Evolutionary conservation across 2,888 invertebrate genomes (phyloP).

Genomic region (Seira musarum): DNA sequence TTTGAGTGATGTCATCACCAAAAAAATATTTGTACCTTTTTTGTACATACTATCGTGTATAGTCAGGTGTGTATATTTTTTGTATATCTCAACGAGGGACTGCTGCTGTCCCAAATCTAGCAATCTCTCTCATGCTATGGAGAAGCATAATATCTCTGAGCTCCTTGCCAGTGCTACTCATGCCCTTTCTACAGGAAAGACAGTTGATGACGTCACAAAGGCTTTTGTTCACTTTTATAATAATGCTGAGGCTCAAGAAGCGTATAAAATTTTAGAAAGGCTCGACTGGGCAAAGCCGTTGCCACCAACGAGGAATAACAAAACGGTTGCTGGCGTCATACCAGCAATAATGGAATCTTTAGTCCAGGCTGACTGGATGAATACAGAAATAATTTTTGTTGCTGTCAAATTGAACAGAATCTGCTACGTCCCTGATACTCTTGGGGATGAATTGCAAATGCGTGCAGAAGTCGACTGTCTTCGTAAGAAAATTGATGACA

Average conservation of each 20-base stretch:
- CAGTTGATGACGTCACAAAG: not conserved
- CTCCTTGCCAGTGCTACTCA: not conserved
- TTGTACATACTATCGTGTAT: too few species aligned
- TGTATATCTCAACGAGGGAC: too few species aligned
- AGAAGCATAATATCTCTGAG: too few species aligned
- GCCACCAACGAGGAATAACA: not conserved
- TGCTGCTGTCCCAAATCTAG: too few species aligned
- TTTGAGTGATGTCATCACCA: too few species aligned
- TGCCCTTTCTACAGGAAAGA: not conserved
- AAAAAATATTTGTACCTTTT: too few species aligned
- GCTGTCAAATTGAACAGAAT: not conserved
- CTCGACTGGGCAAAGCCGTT: not conserved
- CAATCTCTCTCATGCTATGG: too few species aligned
- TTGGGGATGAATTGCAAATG: not conserved
- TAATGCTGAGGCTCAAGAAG: not conserved
- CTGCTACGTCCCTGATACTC: conserved; percentile 1
- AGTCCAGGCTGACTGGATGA: not conserved
- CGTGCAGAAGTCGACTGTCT: not conserved
- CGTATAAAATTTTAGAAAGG: not conserved
- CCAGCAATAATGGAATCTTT: not conserved
- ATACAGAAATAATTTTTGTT: not conserved
- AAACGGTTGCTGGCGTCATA: not conserved
- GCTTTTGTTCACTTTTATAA: not conserved
- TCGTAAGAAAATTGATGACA: not conserved
- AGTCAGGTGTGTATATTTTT: too few species aligned